These are phyloP conservation scores for Syritta pipiens DNA, from an alignment of 2,888 invertebrate genomes.

Conservation along the genomic window DNA sequence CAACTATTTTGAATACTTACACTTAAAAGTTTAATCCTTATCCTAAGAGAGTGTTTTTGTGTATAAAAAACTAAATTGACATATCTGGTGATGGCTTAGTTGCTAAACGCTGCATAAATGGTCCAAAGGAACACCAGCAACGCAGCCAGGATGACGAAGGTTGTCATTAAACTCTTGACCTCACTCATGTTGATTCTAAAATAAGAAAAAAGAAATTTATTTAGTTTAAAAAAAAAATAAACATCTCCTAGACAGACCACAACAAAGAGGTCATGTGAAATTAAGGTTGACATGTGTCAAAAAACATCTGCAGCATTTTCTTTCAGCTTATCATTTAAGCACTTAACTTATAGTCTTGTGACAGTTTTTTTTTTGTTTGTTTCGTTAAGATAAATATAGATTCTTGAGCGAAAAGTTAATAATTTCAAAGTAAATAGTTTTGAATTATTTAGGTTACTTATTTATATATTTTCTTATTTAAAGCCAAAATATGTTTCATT, in stretches of 20 bases:
- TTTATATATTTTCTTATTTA: no score
- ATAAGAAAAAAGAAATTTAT: not conserved
- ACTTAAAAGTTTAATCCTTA: conserved; percentile 42
- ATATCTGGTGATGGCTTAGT: conserved; percentile 61
- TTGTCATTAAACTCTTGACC: conserved; percentile 85
- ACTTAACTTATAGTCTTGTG: not conserved
- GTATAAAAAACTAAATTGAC: conserved; percentile 21
- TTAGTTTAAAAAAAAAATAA: not conserved
- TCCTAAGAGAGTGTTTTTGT: conserved; percentile 40
- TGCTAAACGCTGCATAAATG: conserved; percentile 83
- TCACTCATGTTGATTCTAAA: conserved; percentile 79
- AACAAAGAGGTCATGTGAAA: not conserved
- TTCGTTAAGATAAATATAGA: no score
- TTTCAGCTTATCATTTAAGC: not conserved
- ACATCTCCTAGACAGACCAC: not conserved
- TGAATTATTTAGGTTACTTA: no score
- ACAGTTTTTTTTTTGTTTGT: no score
- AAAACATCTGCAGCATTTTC: not conserved
- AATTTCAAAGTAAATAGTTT: no score
- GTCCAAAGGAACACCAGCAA: conserved; percentile 85
- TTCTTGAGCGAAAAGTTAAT: no score
- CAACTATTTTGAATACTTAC: conserved; percentile 55
- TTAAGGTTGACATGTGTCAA: not conserved
- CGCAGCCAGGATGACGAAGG: conserved; percentile 85
- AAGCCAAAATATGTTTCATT: no score